Evolutionary conservation across 2,888 invertebrate species (phyloP).

Genomic region (Eledone cirrhosa): DNA sequence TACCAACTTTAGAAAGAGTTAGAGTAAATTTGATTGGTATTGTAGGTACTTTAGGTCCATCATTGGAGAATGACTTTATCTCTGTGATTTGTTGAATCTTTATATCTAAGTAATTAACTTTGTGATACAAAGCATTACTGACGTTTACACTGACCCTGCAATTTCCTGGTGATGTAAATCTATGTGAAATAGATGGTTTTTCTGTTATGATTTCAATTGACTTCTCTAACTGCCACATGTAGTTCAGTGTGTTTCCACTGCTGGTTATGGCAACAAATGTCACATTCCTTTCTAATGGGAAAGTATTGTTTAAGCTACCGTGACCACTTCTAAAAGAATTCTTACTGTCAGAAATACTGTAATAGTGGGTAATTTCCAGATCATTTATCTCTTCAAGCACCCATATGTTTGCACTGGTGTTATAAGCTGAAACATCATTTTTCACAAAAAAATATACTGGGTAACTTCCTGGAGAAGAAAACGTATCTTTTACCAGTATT

Average conservation of each 20-base stretch:
- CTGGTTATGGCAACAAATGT: slow-evolving; percentile 37
- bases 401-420: slow-evolving; percentile 32
- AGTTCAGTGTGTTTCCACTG: slow-evolving; percentile 43
- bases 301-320: slow-evolving; percentile 38
- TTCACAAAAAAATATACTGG: slow-evolving; percentile 35
- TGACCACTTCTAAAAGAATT: slow-evolving; percentile 42
- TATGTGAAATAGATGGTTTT: slow-evolving; percentile 32
- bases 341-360: slow-evolving; percentile 40
- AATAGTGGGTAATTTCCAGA: slow-evolving; percentile 38
- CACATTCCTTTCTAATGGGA: slow-evolving; percentile 43
- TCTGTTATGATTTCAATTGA: slow-evolving; percentile 33
- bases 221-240: slow-evolving; percentile 42
- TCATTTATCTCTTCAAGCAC: slow-evolving; percentile 44
- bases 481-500: slow-evolving; percentile 35
- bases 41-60: slow-evolving; percentile 47
- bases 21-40: slow-evolving; percentile 40
- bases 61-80: slow-evolving; percentile 41
- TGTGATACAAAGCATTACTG: slow-evolving; percentile 42
- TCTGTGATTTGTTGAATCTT: slow-evolving; percentile 41
- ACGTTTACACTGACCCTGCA: slow-evolving; percentile 41
- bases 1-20: slow-evolving; percentile 40
- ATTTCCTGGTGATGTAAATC: slow-evolving; percentile 34
- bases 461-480: slow-evolving; percentile 39
- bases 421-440: slow-evolving; percentile 39
- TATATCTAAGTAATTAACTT: slow-evolving; percentile 31